These are phyloP conservation scores for Craseonycteris thonglongyai DNA, from an alignment of 2,113 vertebrate species.

Conservation along the genomic window DNA sequence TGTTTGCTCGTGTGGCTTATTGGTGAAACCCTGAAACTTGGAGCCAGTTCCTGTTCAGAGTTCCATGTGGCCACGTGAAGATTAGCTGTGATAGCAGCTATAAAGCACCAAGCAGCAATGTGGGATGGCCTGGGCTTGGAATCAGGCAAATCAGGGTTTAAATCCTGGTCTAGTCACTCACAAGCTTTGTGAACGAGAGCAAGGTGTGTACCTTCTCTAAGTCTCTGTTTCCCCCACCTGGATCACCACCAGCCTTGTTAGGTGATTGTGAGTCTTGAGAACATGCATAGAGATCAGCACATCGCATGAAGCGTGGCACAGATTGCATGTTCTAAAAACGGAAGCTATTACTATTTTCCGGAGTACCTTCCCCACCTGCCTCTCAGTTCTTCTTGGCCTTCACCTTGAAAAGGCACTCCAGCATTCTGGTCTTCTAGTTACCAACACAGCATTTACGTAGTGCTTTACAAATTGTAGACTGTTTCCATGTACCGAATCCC, in stretches of 20 bases:
- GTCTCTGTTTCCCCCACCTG: background rate
- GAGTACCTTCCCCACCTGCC: no score
- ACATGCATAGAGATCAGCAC: background rate
- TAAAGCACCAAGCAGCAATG: background rate
- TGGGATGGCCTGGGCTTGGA: background rate
- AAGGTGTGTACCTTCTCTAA: background rate
- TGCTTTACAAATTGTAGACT: background rate
- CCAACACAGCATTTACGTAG: background rate
- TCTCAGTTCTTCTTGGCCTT: background rate
- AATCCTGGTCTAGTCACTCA: no score
- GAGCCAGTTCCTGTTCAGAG: background rate
- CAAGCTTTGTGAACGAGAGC: background rate
- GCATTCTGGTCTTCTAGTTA: background rate
- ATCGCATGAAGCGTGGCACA: rapidly evolving
- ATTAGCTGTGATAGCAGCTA: rapidly evolving
- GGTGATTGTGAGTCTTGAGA: background rate
- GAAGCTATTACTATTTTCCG: background rate
- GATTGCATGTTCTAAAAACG: background rate
- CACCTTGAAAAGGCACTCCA: background rate
- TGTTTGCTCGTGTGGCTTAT: background rate
- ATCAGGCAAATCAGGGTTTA: rapidly evolving
- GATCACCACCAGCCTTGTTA: background rate
- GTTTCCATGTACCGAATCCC: background rate
- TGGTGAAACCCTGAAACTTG: background rate
- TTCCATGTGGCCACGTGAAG: background rate